phyloP scores from a whole-genome alignment of 1,140 invertebrate species.

The Ganaspis sp. region DNA sequence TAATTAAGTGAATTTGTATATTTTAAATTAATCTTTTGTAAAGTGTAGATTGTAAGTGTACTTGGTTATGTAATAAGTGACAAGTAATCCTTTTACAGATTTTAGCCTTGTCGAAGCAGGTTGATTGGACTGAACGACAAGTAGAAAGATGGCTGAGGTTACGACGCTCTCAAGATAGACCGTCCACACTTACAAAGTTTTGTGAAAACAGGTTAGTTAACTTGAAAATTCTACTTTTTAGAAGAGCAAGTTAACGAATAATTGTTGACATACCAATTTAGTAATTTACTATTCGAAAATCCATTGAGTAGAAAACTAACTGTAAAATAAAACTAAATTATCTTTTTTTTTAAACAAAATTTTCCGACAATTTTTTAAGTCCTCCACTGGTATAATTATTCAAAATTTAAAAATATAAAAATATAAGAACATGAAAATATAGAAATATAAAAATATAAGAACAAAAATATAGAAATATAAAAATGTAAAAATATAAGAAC shows the following conservation, averaged over 20 bases:
- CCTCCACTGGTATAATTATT: too few species aligned
- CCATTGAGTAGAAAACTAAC: too few species aligned
- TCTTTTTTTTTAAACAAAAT: too few species aligned
- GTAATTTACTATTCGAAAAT: neutral
- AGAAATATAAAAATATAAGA: too few species aligned
- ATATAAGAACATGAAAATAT: too few species aligned
- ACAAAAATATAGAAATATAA: too few species aligned
- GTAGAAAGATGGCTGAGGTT: slow-evolving; percentile 94
- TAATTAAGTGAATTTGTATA: neutral
- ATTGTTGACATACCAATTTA: neutral
- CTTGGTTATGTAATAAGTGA: neutral
- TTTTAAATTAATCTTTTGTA: neutral
- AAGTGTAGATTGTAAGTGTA: neutral
- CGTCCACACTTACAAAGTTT: slow-evolving; percentile 93
- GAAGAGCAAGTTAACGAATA: neutral
- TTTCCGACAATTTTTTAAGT: too few species aligned
- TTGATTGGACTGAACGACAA: slow-evolving; percentile 91
- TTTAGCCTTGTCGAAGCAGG: slow-evolving; percentile 87
- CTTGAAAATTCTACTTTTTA: neutral
- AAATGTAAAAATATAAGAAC: too few species aligned
- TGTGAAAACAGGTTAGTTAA: slow-evolving; percentile 85
- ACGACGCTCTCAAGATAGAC: slow-evolving; percentile 88
- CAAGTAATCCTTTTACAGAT: slow-evolving; percentile 76
- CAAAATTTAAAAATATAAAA: too few species aligned
- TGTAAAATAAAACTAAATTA: too few species aligned